Evolutionary conservation across 2,888 invertebrate genomes (phyloP), one percentile per base, ranked within the genome.

Genomic region (Yponomeuta evonymella): DNA sequence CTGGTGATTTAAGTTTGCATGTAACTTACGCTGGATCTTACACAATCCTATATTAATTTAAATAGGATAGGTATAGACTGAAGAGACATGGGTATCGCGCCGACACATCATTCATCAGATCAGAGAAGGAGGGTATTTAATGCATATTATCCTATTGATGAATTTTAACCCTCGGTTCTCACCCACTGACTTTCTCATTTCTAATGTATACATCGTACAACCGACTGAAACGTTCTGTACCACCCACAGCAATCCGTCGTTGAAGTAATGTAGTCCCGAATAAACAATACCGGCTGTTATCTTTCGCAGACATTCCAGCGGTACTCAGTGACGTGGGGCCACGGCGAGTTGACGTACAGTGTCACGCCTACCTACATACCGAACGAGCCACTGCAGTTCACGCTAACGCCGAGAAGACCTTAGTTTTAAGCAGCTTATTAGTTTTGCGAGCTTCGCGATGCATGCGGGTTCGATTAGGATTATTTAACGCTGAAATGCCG

Each of bases 341-440:
- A 95, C 78, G 94, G 93, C 29, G 94, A 95, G 73, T 85, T 96
- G 75, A 93, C 94, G 29, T 95, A 95, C 83, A 94, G 95, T 83
- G 95, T 95, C 71, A 95, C 94, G 74, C 95, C 96, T 71, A 96
- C 96, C 67, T 96, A 96, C 79, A 94, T 95, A 72, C 95, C 96
- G 15, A 93, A 94, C 78, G 95, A 96, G 77, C 95, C 96, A 63
- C 84, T 96, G 72, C 94, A 94, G 84, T 96, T 96, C 81, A 94
- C 94, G 79, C 85, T 95, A 75, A 92, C 87, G 69, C 85, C 85
- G 71, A 85, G 88, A 75, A 78, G 77, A 72, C 70, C 73, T 29
- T 29, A 70, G 30, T 62, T 70, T 33, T 51, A 72, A 51, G 51
- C 15, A 58, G 3, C 2, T 51, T 51, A 23, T 23, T 12, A 36